These are phyloP conservation scores for Yponomeuta sedellus DNA, from an alignment of 2,888 invertebrate genomes.

Conservation along the genomic window DNA sequence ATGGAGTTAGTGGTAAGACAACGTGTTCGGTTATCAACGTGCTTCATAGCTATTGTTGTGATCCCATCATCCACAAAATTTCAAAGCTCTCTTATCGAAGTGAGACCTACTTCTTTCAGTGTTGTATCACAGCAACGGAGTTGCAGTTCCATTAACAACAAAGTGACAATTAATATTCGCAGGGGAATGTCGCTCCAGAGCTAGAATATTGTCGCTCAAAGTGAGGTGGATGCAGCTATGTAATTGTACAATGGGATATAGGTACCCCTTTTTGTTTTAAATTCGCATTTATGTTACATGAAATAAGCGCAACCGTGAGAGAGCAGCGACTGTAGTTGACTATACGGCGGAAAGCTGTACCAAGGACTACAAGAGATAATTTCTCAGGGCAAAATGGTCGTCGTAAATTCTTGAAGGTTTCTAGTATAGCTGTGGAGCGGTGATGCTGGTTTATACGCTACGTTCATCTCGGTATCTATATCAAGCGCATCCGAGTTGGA, in stretches of 20 bases:
- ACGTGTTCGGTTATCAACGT: too few relatives aligned
- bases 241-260: not conserved
- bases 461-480: too few relatives aligned
- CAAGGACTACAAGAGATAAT: slow-evolving; percentile 1
- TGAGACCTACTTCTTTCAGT: not conserved
- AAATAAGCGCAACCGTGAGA: too few relatives aligned
- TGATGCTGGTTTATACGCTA: not conserved
- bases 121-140: not conserved
- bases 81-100: not conserved
- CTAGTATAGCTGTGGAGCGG: not conserved
- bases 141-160: not conserved
- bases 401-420: not conserved
- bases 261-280: too few relatives aligned
- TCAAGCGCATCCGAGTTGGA: too few relatives aligned
- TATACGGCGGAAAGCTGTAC: not conserved
- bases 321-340: too few relatives aligned
- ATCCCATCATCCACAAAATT: too few relatives aligned
- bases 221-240: not conserved
- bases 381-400: not conserved
- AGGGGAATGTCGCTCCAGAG: slow-evolving; percentile 2
- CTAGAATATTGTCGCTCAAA: not conserved
- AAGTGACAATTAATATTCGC: not conserved
- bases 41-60: too few relatives aligned
- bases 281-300: too few relatives aligned
- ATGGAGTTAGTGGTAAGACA: too few relatives aligned